Percentiles rank a stretch among this genome's conserved stretches.
Conservation (phyloP, 2,113 vertebrate species). For the Caranx melampygus region DNA sequence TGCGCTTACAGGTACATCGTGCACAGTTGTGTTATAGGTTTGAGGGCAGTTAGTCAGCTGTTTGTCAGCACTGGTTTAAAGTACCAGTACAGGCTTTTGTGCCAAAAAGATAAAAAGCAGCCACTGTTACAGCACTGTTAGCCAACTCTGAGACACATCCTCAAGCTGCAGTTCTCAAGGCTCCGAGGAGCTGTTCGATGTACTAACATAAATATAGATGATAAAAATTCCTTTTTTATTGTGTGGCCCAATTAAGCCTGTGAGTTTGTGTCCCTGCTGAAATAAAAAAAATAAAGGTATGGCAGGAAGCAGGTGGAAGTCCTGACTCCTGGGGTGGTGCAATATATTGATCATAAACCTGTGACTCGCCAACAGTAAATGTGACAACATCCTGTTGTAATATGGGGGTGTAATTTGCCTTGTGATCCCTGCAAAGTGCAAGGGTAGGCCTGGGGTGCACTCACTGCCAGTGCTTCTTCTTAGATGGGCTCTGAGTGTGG, state of each 20-base stretch:
- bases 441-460: slow-evolving; percentile 2
- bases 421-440: slow-evolving; percentile 11
- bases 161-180: slow-evolving; percentile 21
- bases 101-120: neutral
- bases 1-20: neutral
- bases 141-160: slow-evolving; percentile 2
- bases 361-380: slow-evolving; percentile 10
- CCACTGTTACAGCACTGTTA: neutral
- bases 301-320: slow-evolving; percentile 8
- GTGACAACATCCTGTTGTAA: neutral
- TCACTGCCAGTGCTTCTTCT: slow-evolving; percentile 11
- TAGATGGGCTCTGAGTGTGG: slow-evolving; percentile 12
- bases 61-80: neutral
- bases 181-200: slow-evolving; percentile 38
- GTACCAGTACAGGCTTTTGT: neutral
- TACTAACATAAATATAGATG: slow-evolving; percentile 43
- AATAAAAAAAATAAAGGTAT: slow-evolving; percentile 20
- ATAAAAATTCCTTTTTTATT: slow-evolving; percentile 25
- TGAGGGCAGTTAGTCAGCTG: neutral
- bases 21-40: neutral
- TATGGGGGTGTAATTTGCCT: slow-evolving; percentile 3
- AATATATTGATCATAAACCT: neutral
- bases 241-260: slow-evolving; percentile 41
- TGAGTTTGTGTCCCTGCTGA: slow-evolving; percentile 7
- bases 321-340: neutral